A percentile compares a stretch with the other conserved stretches of the same genome.
Evolutionary conservation across 2,797 vertebrate species (phyloP).

Genomic region (Danio albolineatus): DNA sequence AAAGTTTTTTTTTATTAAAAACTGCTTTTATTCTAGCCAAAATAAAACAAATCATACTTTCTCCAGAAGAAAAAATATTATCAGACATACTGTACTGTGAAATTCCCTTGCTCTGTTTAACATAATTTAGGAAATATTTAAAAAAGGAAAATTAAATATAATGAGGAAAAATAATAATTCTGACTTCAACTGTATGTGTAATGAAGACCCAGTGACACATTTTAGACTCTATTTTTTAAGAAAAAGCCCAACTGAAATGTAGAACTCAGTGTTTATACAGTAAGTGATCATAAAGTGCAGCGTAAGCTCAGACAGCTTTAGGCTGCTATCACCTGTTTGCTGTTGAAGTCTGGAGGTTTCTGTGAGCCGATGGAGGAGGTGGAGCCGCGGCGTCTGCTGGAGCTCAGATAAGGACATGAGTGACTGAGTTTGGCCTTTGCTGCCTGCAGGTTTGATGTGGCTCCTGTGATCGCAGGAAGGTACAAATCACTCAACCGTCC

Average conservation of each 20-base stretch:
- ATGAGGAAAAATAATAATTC: too few relatives aligned
- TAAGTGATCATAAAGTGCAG: too few relatives aligned
- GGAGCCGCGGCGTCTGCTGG: conserved; percentile 72
- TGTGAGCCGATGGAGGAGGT: conserved; percentile 74
- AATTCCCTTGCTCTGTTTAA: too few relatives aligned
- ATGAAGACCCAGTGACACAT: neutral
- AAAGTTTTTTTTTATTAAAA: too few relatives aligned
- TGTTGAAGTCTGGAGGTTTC: conserved; percentile 54
- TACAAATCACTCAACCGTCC: conserved; percentile 60
- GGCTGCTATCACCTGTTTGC: conserved; percentile 67
- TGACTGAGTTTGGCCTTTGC: conserved; percentile 73
- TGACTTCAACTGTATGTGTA: too few relatives aligned
- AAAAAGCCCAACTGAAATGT: neutral
- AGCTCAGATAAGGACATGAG: conserved; percentile 74
- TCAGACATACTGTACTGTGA: too few relatives aligned
- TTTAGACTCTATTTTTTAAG: neutral
- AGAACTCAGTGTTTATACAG: too few relatives aligned
- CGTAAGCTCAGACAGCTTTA: conserved; percentile 1
- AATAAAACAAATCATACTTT: too few relatives aligned
- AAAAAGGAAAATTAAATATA: too few relatives aligned
- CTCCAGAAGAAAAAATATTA: too few relatives aligned
- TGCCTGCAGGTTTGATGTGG: conserved; percentile 67
- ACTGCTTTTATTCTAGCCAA: too few relatives aligned
- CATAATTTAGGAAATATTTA: too few relatives aligned
- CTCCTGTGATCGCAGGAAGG: conserved; percentile 75